Percentiles rank a stretch among this genome's conserved stretches.
These are phyloP conservation scores for Lomographa bimaculata DNA, from an alignment of 2,888 invertebrate genomes.

Conservation along the genomic window DNA sequence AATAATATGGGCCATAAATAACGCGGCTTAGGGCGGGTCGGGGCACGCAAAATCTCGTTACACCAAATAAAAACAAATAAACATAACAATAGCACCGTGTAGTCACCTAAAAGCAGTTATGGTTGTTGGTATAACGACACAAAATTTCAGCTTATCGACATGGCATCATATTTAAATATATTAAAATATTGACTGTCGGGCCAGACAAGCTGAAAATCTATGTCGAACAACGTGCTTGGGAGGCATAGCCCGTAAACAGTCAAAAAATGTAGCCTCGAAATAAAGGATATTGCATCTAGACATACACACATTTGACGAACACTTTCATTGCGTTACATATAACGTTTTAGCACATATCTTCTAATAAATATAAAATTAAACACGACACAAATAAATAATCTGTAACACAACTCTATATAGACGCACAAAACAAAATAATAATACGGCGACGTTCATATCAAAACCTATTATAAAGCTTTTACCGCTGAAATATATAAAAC, in stretches of 20 bases:
- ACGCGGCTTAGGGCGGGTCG: slow-evolving; percentile 76
- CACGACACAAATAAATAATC: slow-evolving; percentile 44
- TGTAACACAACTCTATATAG: slow-evolving; percentile 47
- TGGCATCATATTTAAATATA: not conserved
- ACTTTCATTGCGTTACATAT: slow-evolving; percentile 81
- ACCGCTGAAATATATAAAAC: slow-evolving; percentile 56
- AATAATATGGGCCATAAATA: slow-evolving; percentile 70
- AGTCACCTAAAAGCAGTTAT: slow-evolving; percentile 79
- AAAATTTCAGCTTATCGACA: slow-evolving; percentile 55
- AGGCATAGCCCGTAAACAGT: slow-evolving; percentile 66
- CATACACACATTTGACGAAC: slow-evolving; percentile 74
- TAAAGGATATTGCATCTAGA: slow-evolving; percentile 70
- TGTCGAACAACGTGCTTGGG: slow-evolving; percentile 62
- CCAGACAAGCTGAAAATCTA: slow-evolving; percentile 54
- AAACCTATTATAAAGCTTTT: slow-evolving; percentile 71
- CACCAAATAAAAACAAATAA: slow-evolving; percentile 67
- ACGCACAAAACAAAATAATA: slow-evolving; percentile 65
- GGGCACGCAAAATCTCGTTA: slow-evolving; percentile 66
- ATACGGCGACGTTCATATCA: slow-evolving; percentile 63
- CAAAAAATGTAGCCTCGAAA: slow-evolving; percentile 61
- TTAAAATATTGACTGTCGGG: not conserved
- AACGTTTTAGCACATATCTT: slow-evolving; percentile 80
- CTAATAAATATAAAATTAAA: slow-evolving; percentile 68
- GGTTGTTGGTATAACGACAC: slow-evolving; percentile 59
- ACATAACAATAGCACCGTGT: slow-evolving; percentile 78